Evolutionary conservation across 2,888 invertebrate species (phyloP).

Genomic region (Lepas anatifera): DNA sequence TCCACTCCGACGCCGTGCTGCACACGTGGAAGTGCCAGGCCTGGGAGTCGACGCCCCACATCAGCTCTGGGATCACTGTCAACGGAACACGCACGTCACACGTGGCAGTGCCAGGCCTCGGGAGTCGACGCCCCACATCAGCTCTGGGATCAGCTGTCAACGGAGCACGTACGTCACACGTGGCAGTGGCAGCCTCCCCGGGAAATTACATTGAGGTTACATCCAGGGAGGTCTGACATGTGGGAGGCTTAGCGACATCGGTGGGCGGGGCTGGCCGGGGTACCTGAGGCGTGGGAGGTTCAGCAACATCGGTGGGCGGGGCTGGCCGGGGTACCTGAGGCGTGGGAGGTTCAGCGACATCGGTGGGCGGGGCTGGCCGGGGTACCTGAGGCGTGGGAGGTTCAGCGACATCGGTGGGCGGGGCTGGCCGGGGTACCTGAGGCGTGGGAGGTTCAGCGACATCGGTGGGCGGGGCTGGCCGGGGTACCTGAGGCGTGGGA

Average conservation of each 20-base stretch:
- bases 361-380: too few relatives aligned
- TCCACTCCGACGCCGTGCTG: constrained; percentile 53
- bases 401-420: too few relatives aligned
- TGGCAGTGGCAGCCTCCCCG: constrained; percentile 47
- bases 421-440: too few relatives aligned
- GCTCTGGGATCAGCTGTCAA: constrained; percentile 35
- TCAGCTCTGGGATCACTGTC: constrained; percentile 37
- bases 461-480: too few relatives aligned
- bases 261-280: neutral
- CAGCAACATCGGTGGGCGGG: too few relatives aligned
- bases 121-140: constrained; percentile 43
- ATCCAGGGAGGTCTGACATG: neutral
- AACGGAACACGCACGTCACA: constrained; percentile 17
- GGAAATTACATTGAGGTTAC: neutral
- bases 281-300: too few relatives aligned
- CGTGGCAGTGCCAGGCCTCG: constrained; percentile 52
- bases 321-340: too few relatives aligned
- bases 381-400: too few relatives aligned
- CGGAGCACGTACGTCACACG: constrained; percentile 25
- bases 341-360: too few relatives aligned
- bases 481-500: too few relatives aligned
- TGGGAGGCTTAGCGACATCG: neutral
- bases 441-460: too few relatives aligned
- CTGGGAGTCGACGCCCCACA: constrained; percentile 44
- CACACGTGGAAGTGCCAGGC: constrained; percentile 52